Evolutionary conservation across 2,888 invertebrate species (phyloP), one percentile per base, ranked within the genome.

Genomic region (Drosophila anomalata): DNA sequence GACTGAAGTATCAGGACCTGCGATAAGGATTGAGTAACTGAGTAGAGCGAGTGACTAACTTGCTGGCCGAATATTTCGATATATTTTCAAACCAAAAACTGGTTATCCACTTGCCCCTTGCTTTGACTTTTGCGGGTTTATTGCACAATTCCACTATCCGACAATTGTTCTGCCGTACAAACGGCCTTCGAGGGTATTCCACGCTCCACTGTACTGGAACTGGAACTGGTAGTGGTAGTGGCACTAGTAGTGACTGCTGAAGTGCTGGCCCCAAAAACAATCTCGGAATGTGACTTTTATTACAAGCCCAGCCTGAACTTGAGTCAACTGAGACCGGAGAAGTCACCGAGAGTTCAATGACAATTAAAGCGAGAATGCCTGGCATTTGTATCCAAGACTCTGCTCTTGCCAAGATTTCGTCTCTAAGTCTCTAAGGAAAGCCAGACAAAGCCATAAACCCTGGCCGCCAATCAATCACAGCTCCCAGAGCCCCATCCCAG

Each of bases 301-400:
- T 59, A 46, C n/a, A 9, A 9, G 14, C 11, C 39, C 14, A n/a
- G 33, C 14, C 24, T 66, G 70, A 78, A 75, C 70, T 79, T 57
- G 76, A 68, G 60, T 69, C 41, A 72, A 70, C 52, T 67, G 55
- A 53, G 17, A 17, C 17, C 17, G 17, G 17, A 17, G 17, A 55
- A 57, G 75, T 76, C 67, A 61, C 22, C 22, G 22, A 76, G 56
- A 72, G 79, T 79, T 79, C 79, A 77, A 77, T 52, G 44, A 6
- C 68, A 78, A 72, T 67, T 60, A 66, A 50, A 42, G 14, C 42
- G 17, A 44, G 44, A 20, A 42, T 14, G 31, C n/a, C 42, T 42
- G 33, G 14, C 6, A 14, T 20, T 20, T n/a, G 3, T 4, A 57
- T 22, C 20, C 5, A 5, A 22, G 22, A 44, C 9, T 8, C 17